Percentiles rank a stretch among this genome's conserved stretches.
Evolutionary conservation across 2,113 vertebrate species (phyloP).

Genomic region (Spea bombifrons): DNA sequence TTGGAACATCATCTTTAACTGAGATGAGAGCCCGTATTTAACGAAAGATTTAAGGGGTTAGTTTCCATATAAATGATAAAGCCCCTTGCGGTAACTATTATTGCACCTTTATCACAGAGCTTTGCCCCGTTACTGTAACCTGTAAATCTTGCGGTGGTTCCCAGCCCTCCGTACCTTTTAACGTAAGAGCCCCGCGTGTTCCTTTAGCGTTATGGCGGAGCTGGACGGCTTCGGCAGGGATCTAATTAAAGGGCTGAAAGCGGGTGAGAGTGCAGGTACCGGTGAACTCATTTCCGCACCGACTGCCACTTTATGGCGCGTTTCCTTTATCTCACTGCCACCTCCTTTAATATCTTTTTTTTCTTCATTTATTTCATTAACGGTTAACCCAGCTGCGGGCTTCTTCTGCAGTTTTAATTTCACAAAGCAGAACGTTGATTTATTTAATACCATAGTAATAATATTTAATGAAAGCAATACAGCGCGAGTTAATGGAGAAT

Average conservation of each 20-base stretch:
- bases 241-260: background rate
- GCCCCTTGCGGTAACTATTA: too few species aligned
- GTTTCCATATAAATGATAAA: too few species aligned
- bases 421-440: too few species aligned
- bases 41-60: too few species aligned
- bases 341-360: conserved; percentile 2
- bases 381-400: background rate
- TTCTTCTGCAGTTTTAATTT: background rate
- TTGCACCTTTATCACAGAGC: too few species aligned
- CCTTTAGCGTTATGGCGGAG: background rate
- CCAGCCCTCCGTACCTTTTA: background rate
- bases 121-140: too few species aligned
- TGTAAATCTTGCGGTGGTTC: too few species aligned
- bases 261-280: conserved; percentile 1
- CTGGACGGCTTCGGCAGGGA: background rate
- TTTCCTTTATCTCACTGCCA: conserved; percentile 9
- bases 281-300: conserved; percentile 11
- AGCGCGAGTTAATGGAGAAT: too few species aligned
- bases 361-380: background rate
- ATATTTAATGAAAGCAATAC: too few species aligned
- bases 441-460: too few species aligned
- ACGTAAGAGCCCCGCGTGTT: background rate
- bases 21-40: too few species aligned
- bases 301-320: background rate
- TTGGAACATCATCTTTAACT: too few species aligned